Evolutionary conservation across 2,113 vertebrate genomes (phyloP).

Genomic region (Otis tarda): DNA sequence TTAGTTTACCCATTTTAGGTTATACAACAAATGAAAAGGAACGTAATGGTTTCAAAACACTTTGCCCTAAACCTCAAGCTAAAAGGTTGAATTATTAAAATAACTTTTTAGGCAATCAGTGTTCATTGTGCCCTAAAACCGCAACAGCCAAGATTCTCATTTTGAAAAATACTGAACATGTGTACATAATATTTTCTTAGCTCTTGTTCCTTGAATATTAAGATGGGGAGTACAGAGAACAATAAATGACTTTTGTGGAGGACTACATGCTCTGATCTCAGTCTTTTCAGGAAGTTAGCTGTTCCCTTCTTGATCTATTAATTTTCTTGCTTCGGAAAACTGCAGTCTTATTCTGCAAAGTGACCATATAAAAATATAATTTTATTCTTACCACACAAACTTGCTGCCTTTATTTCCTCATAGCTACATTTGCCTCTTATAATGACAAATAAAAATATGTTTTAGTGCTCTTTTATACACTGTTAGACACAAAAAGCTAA

Average conservation of each 20-base stretch:
- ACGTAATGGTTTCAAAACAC: slow-evolving; percentile 43
- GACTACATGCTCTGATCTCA: not conserved
- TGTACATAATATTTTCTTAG: slow-evolving; percentile 19
- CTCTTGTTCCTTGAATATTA: slow-evolving; percentile 41
- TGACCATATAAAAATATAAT: not conserved
- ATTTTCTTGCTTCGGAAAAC: slow-evolving; percentile 47
- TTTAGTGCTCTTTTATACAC: not conserved
- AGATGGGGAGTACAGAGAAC: not conserved
- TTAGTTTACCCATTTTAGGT: slow-evolving; percentile 43
- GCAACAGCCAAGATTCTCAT: slow-evolving; percentile 43
- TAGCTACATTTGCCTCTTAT: not conserved
- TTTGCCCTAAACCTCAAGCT: slow-evolving; percentile 16
- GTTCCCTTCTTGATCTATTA: not conserved
- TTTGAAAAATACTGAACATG: slow-evolving; percentile 49
- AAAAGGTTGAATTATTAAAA: slow-evolving; percentile 60
- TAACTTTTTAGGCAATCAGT: slow-evolving; percentile 62
- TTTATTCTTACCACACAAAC: not conserved
- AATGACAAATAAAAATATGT: not conserved
- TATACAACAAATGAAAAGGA: slow-evolving; percentile 52
- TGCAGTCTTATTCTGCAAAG: not conserved
- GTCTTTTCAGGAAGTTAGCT: slow-evolving; percentile 4
- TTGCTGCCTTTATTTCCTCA: not conserved
- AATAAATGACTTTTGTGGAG: slow-evolving; percentile 28
- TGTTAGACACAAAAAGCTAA: not conserved
- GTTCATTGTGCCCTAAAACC: slow-evolving; percentile 57